Base-by-base conservation (phyloP, 2,888 invertebrate genomes). In the Drosophila dives region DNA sequence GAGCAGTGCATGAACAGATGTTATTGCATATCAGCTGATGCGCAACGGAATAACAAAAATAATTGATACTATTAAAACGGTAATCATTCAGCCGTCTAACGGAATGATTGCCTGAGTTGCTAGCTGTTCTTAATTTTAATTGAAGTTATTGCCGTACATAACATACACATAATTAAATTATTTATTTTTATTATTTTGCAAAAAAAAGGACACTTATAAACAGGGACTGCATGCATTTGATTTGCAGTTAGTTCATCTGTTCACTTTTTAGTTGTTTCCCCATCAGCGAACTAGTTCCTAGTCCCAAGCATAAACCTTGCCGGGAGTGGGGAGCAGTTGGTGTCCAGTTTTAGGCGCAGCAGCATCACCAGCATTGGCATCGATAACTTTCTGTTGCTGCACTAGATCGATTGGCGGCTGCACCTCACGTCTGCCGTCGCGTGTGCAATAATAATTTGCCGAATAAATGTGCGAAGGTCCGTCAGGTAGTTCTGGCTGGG, bases 361-460 rank as follows among this genome's bases (percentile, higher is more conserved):
- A 86, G 68, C 92, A 86, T 64, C 93, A 90, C 74, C 71, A 33
- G 66, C 50, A 15, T 23, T 54, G 42, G 77, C 77, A 55, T 80
- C 67, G 48, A 89, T 65, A n/a, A 86, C 72, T 61, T 83, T 75
- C 40, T 83, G 80, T 59, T 90, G 83, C 62, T 85, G 80, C 12
- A 83, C 86, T 69, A 89, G 79, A 68, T 92, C 91, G 51, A 92
- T 89, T 58, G 93, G 93, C 8, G 93, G 93, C 32, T 72, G 71
- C 0, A 97, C 96, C 64, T 96, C 96, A 64, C 98, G 94, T 58
- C 99, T 95, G 0, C 94, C 97, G 94, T 99, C 99, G 66, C 98
- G 94, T 0, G 94, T 93, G 90, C 94, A 96, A 90, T 99, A 99
- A 92, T 98, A 98, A 93, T 98, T 98, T 54, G 95, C 95, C 17